Conservation (phyloP, 2,113 vertebrate species). For the Rafetus swinhoei region DNA sequence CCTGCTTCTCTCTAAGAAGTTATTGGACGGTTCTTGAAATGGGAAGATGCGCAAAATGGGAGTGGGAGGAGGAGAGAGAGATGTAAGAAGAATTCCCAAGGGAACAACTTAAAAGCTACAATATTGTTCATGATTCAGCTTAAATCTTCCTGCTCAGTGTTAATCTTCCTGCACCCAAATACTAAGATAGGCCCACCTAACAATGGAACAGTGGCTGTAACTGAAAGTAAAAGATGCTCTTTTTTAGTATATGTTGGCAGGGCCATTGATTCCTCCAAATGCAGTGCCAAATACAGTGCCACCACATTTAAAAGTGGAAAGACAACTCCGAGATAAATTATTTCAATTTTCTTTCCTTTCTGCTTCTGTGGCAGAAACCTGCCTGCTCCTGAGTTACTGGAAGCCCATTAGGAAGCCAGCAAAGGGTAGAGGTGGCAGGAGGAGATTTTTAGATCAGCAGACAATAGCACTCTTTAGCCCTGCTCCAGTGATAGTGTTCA, state of each 20-base stretch:
- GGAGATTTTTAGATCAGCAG: background rate
- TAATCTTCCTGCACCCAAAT: slow-evolving; percentile 21
- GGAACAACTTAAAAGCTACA: background rate
- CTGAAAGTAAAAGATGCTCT: background rate
- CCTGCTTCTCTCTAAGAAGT: background rate
- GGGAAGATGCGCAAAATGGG: background rate
- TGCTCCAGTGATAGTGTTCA: background rate
- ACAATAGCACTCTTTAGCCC: background rate
- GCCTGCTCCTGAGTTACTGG: background rate
- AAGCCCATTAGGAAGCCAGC: background rate
- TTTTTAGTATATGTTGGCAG: background rate
- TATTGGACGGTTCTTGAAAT: background rate
- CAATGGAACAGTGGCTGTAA: background rate
- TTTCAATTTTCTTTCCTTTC: background rate
- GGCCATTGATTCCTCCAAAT: background rate
- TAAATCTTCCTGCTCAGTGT: slow-evolving; percentile 11
- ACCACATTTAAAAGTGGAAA: background rate
- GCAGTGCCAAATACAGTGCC: accelerated
- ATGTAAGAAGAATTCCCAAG: background rate
- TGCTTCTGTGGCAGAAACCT: background rate
- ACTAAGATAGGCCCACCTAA: background rate
- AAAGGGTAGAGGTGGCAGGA: background rate
- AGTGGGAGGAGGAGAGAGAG: too few species aligned
- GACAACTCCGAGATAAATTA: background rate
- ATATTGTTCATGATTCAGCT: slow-evolving; percentile 3